Evolutionary conservation across 2,888 invertebrate species (phyloP).

Genomic region (Athalia rosae): DNA sequence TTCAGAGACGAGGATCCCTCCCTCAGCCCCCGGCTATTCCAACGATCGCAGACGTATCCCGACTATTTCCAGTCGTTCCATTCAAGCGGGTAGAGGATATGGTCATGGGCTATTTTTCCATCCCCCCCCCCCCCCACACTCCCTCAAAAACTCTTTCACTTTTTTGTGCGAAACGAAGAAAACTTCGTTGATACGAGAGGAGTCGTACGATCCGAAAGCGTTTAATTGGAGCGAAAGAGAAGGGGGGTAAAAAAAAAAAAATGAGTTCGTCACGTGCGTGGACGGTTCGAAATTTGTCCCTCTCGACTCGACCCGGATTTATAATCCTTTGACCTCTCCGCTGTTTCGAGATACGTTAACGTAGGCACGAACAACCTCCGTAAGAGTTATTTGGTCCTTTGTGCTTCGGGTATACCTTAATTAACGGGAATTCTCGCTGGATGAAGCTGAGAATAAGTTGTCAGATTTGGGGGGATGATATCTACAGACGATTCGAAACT

Average conservation of each 20-base stretch:
- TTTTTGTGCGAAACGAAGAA: no score
- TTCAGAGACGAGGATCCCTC: slow-evolving; percentile 44
- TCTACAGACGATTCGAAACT: slow-evolving; percentile 20
- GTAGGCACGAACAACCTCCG: not conserved
- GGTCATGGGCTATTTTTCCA: not conserved
- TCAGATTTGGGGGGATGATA: slow-evolving; percentile 33
- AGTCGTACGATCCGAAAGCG: no score
- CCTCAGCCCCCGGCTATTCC: slow-evolving; percentile 40
- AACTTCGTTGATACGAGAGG: no score
- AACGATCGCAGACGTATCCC: slow-evolving; percentile 11
- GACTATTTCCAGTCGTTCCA: not conserved
- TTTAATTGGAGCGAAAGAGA: no score
- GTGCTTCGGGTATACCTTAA: slow-evolving; percentile 9
- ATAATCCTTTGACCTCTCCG: not conserved
- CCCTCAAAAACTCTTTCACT: not conserved
- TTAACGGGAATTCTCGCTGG: slow-evolving; percentile 13
- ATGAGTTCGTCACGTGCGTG: no score
- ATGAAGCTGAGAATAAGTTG: slow-evolving; percentile 19
- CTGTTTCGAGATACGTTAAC: not conserved
- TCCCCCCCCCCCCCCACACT: no score
- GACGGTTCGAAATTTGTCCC: no score
- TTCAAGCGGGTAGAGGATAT: not conserved
- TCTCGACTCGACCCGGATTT: no score
- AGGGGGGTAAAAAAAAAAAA: no score
- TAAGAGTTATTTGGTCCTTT: slow-evolving; percentile 13